Evolutionary conservation across 1,140 invertebrate genomes (phyloP).

Genomic region (Drosophila azteca): DNA sequence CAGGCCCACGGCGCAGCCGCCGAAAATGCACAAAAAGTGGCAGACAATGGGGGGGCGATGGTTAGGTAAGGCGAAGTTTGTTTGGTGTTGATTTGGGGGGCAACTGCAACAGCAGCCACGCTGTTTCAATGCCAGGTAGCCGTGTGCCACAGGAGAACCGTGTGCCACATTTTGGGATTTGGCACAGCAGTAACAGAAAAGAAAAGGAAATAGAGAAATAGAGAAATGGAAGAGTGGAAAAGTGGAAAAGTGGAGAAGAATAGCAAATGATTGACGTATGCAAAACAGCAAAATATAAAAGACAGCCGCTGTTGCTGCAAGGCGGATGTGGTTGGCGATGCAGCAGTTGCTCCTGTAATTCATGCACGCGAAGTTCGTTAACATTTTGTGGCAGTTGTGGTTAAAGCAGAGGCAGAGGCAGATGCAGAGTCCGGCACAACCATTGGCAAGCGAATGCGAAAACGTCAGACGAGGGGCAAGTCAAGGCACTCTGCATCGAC

Average conservation of each 20-base stretch:
- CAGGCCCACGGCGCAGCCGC: not conserved
- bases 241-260: not conserved
- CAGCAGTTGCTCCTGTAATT: conserved; percentile 41
- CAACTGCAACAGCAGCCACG: too few species aligned
- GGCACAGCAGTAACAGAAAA: not conserved
- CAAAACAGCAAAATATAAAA: conserved; percentile 5
- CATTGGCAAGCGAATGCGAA: not conserved
- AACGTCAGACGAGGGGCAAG: not conserved
- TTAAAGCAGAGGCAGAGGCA: too few species aligned
- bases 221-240: too few species aligned
- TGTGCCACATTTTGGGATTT: not conserved
- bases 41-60: conserved; percentile 5
- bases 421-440: not conserved
- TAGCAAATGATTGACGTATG: conserved; percentile 10
- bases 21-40: conserved; percentile 4
- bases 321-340: conserved; percentile 31
- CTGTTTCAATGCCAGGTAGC: conserved; percentile 13
- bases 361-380: conserved; percentile 61
- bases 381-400: conserved; percentile 32
- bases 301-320: conserved; percentile 20
- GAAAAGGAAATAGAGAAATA: too few species aligned
- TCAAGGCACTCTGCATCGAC: conserved; percentile 2
- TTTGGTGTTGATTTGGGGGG: too few species aligned
- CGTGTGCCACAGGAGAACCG: not conserved
- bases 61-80: conserved; percentile 7